Conservation (phyloP, 2,797 vertebrate genomes). For the Hapalemur alaotrensis region DNA sequence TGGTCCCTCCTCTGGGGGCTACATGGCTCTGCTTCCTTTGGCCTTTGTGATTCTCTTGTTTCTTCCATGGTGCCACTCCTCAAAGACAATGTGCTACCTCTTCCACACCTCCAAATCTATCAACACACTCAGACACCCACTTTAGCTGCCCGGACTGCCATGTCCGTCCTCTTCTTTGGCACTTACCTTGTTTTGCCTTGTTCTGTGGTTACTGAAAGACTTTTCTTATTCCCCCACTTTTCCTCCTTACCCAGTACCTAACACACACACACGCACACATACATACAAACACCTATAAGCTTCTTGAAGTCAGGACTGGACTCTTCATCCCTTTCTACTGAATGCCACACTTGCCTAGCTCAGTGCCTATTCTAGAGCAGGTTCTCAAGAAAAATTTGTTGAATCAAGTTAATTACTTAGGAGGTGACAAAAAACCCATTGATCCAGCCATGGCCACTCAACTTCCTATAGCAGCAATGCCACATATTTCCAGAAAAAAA, state of each 20-base stretch:
- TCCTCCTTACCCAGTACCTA: neutral
- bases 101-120: neutral
- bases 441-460: neutral
- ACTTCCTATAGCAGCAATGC: neutral
- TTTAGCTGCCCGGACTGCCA: no score
- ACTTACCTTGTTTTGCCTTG: neutral
- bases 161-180: neutral
- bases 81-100: neutral
- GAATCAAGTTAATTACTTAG: neutral
- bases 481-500: neutral
- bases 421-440: neutral
- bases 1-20: neutral
- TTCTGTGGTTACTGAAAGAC: neutral
- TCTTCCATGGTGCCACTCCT: neutral
- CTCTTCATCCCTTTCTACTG: neutral
- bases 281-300: neutral
- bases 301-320: neutral
- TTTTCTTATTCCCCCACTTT: neutral
- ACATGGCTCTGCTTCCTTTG: neutral
- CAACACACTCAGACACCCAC: neutral
- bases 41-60: neutral
- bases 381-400: neutral
- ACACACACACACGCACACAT: neutral
- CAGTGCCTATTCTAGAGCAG: neutral
- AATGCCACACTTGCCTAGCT: neutral